Conservation (phyloP, 1,140 invertebrate species). For the Drosophila repleta region DNA sequence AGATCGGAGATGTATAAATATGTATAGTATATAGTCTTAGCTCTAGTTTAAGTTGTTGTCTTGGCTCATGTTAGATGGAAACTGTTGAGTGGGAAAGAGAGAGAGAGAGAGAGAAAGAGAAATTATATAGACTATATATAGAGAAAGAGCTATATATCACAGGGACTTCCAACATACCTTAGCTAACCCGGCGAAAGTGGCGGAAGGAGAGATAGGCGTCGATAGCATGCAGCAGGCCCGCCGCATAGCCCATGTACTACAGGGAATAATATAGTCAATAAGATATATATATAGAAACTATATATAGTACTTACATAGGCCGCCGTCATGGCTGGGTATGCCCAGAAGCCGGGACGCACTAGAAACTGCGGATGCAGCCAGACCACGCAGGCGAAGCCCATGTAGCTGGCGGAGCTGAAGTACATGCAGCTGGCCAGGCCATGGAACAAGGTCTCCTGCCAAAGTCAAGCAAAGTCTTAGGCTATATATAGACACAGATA, state of each 20-base stretch:
- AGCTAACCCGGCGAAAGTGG: constrained; percentile 87
- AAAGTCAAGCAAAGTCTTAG: neutral
- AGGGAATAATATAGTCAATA: constrained; percentile 57
- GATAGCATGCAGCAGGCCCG: constrained; percentile 89
- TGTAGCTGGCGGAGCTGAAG: constrained; percentile 89
- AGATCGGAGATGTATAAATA: neutral
- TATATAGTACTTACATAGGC: constrained; percentile 88
- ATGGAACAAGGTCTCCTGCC: constrained; percentile 91
- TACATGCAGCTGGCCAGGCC: constrained; percentile 89
- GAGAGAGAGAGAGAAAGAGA: no score
- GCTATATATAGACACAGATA: neutral
- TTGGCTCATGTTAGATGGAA: neutral
- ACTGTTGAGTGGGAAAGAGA: neutral
- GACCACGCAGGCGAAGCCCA: constrained; percentile 90
- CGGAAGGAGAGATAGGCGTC: constrained; percentile 90
- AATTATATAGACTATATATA: no score
- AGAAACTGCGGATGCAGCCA: constrained; percentile 88
- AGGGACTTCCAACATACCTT: constrained; percentile 20
- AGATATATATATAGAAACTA: neutral
- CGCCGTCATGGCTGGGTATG: constrained; percentile 92
- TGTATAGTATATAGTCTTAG: neutral
- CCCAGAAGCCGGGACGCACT: constrained; percentile 85
- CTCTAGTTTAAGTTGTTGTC: neutral
- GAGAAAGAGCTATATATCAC: no score
- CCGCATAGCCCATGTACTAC: constrained; percentile 89